phyloP scores from a whole-genome alignment of 2,797 vertebrate genomes.

The Cottoperca gobio region DNA sequence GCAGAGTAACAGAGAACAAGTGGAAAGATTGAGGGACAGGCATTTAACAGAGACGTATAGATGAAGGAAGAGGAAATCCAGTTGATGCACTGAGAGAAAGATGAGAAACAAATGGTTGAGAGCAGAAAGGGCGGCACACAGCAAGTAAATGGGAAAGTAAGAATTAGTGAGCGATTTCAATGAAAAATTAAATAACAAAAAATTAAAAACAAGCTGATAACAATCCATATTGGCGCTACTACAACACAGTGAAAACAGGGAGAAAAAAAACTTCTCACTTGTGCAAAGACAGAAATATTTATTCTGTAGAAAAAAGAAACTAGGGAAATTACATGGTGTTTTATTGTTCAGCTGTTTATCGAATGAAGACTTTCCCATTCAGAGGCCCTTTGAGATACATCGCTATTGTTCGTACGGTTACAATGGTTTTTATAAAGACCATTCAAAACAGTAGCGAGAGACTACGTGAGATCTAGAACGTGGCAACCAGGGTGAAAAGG shows the following conservation, averaged over 20 bases:
- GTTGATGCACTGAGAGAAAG: conserved; percentile 25
- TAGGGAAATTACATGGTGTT: conserved; percentile 73
- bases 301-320: conserved; percentile 64
- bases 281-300: conserved; percentile 71
- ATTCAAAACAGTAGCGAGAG: conserved; percentile 62
- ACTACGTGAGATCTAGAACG: conserved; percentile 68
- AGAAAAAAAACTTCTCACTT: conserved; percentile 33
- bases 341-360: conserved; percentile 84
- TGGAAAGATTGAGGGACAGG: conserved; percentile 55
- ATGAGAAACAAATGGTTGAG: conserved; percentile 28
- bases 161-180: conserved; percentile 21
- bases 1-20: conserved; percentile 71
- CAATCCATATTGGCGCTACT: conserved; percentile 8
- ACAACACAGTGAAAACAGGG: conserved; percentile 23
- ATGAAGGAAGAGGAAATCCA: conserved; percentile 46
- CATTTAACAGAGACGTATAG: conserved; percentile 55
- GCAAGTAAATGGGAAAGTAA: conserved; percentile 21
- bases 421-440: conserved; percentile 72
- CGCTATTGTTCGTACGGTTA: conserved; percentile 68
- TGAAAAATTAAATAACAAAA: conserved; percentile 10
- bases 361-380: conserved; percentile 70
- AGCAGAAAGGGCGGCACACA: conserved; percentile 19
- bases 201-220: conserved; percentile 15
- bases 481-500: conserved; percentile 71
- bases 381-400: conserved; percentile 56